Evolutionary conservation across 1,140 invertebrate genomes (phyloP), one percentile per base, ranked within the genome.

Genomic region (Lerema accius): DNA sequence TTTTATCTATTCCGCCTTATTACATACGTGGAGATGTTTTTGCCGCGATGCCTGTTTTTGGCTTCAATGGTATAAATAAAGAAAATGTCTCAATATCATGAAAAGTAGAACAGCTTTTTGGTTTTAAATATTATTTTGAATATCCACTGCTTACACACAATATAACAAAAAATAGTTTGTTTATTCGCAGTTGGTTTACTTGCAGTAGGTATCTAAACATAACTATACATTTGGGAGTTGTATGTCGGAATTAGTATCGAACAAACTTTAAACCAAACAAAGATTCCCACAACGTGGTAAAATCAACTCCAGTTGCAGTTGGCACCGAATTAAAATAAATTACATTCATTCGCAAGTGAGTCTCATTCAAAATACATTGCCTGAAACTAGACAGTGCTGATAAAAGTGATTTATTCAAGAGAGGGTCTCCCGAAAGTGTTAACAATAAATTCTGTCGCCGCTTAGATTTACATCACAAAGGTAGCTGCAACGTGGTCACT

Each of bases 371-470:
- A 55, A 56, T 15, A 37, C 10, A 15, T 53, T 14, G 51, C 40
- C 10, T 11, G 35, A 19, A 19, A 53, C 50, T 53, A 53, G 35
- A 23, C 17, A 16, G 23, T 26, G 39, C 51, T 56, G 51, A 56
- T 56, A 56, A 56, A 56, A 43, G 51, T 43, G 51, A 56, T 56
- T 56, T 56, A 56, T 56, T 56, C 51, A 56, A 56, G 37, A 56
- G 28, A n/a, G 26, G 39, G 13, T 23, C 15, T 26, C 19, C 23
- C 16, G 51, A 15, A 14, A 28, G 45, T 48, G 45, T 48, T 48
- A 48, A 43, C 39, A 11, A 28, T 56, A 56, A 43, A 56, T 56
- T 56, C 6, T n/a, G 19, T 32, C 51, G 51, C 0, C 14, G 39
- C 35, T 23, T n/a, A 43, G 19, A 56, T 56, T 56, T 43, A 56